Conservation (phyloP, 2,888 invertebrate genomes). For the Choristoneura rosaceana region DNA sequence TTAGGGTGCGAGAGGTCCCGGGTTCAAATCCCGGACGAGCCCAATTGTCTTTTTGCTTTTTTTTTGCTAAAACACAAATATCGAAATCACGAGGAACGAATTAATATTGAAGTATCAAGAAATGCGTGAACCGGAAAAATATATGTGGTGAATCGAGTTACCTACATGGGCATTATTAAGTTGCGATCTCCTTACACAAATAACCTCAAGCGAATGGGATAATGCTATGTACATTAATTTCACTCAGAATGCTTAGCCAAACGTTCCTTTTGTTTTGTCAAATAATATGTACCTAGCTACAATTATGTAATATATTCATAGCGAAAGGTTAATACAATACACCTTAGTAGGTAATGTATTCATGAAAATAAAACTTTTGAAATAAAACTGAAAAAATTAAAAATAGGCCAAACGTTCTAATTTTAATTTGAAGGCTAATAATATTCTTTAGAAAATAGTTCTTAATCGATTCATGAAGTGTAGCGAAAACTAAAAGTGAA, state of each 20-base stretch:
- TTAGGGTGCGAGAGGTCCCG: conserved; percentile 86
- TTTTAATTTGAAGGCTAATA: no score
- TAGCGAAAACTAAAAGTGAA: no score
- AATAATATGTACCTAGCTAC: conserved; percentile 19
- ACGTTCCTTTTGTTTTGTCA: conserved; percentile 30
- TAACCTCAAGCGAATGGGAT: conserved; percentile 27
- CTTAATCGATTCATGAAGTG: no score
- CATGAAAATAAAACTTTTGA: no score
- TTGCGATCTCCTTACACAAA: conserved; percentile 23
- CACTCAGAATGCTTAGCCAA: conserved; percentile 27
- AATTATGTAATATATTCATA: not conserved
- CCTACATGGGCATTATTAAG: conserved; percentile 16
- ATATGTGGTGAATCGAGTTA: conserved; percentile 8
- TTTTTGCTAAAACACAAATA: not conserved
- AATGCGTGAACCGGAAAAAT: conserved; percentile 19
- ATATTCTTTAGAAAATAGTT: no score
- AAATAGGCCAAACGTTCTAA: no score
- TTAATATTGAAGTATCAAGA: not conserved
- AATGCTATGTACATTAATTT: conserved; percentile 34
- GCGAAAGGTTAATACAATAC: not conserved
- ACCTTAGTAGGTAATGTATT: not conserved
- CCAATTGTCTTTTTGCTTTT: conserved; percentile 57
- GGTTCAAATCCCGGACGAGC: conserved; percentile 87
- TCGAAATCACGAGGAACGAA: not conserved
- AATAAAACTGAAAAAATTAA: no score